A percentile compares a stretch with the other conserved stretches of the same genome.
Evolutionary conservation across 2,888 invertebrate genomes (phyloP).

Genomic region (Yponomeuta sedellus): DNA sequence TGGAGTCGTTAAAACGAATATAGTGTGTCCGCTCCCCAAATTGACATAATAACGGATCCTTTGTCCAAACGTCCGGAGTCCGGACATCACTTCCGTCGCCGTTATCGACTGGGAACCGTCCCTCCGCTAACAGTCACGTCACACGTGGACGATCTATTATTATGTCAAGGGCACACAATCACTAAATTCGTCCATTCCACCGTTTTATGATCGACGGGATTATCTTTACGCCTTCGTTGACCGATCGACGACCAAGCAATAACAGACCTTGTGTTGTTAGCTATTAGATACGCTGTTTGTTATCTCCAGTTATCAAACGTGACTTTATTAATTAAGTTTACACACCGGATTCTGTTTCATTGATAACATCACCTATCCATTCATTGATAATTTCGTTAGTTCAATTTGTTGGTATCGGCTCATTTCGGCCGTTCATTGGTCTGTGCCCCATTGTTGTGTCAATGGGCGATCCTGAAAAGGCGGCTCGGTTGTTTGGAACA

Average conservation of each 20-base stretch:
- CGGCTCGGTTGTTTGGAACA: background rate
- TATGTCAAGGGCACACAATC: constrained; percentile 13
- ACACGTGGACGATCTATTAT: background rate
- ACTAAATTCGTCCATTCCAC: background rate
- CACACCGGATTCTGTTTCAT: constrained; percentile 13
- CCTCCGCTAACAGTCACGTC: constrained; percentile 31
- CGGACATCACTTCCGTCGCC: constrained; percentile 59
- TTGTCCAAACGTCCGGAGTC: constrained; percentile 48
- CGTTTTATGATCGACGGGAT: constrained; percentile 9
- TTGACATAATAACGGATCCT: constrained; percentile 59
- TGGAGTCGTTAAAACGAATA: constrained; percentile 7
- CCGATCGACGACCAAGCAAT: background rate
- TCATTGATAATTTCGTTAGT: constrained; percentile 15
- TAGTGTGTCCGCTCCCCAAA: constrained; percentile 28
- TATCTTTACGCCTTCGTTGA: constrained; percentile 12
- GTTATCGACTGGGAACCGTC: constrained; percentile 57
- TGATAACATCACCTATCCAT: constrained; percentile 13
- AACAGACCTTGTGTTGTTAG: background rate
- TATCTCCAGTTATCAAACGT: constrained; percentile 11
- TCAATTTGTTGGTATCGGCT: constrained; percentile 5
- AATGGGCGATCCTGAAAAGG: background rate
- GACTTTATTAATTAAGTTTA: constrained; percentile 9
- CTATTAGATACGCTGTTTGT: constrained; percentile 5
- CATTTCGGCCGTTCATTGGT: background rate
- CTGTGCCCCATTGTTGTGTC: background rate